Evolutionary conservation across 2,888 invertebrate species (phyloP).

Genomic region (Platerodrilus igneus): DNA sequence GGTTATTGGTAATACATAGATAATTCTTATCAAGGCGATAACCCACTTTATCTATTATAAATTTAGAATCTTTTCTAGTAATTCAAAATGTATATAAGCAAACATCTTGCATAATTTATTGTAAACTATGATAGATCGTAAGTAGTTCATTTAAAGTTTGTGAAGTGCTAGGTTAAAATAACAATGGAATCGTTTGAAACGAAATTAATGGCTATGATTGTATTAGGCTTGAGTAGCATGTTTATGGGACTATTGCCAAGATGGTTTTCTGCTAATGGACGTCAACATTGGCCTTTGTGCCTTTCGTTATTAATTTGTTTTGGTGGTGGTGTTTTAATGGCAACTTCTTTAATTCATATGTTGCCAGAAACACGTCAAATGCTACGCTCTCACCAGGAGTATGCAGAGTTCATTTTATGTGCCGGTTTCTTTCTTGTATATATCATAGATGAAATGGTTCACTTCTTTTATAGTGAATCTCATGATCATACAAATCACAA

Average conservation of each 20-base stretch:
- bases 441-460: conserved; percentile 67
- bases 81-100: no score
- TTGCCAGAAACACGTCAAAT: conserved; percentile 68
- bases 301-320: conserved; percentile 71
- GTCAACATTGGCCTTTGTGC: conserved; percentile 57
- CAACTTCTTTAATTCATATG: conserved; percentile 74
- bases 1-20: conserved; percentile 11
- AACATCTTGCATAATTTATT: no score
- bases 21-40: conserved; percentile 16
- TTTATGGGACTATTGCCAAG: conserved; percentile 66
- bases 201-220: conserved; percentile 62
- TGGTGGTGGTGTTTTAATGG: conserved; percentile 74
- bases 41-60: no score
- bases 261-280: conserved; percentile 56
- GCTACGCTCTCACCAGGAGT: conserved; percentile 43
- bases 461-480: conserved; percentile 57
- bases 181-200: conserved; percentile 53
- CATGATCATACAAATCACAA: conserved; percentile 31
- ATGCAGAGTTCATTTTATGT: conserved; percentile 63
- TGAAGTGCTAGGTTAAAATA: no score
- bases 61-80: no score
- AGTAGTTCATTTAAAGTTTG: no score
- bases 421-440: conserved; percentile 69
- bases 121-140: no score
- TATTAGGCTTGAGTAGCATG: conserved; percentile 66